Evolutionary conservation across 2,113 vertebrate species (phyloP), one percentile per base, ranked within the genome.

Genomic region (Trinectes maculatus): DNA sequence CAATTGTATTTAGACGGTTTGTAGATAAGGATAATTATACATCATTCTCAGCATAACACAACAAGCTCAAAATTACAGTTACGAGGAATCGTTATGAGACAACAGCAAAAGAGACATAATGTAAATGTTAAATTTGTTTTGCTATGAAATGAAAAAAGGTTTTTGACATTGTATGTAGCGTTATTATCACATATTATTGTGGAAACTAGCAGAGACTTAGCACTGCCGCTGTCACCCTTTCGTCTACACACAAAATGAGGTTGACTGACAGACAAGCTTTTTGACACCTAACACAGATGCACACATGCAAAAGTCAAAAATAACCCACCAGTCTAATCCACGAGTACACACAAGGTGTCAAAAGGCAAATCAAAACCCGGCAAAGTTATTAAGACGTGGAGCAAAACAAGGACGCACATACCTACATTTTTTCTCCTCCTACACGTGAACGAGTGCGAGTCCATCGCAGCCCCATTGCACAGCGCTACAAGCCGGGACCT

Each of bases 391-490:
- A 36, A 37, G 18, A 48, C 19, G 8, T 24, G 52, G 47, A 74
- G 63, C 72, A 69, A 80, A 63, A 68, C 21, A 40, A 85, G 64
- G 31, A 16, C 19, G 24, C 58, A 91, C 91, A 42, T 92, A 94
- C 92, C 93, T 88, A 89, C 80, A 83, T 90, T 87, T 84, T 88
- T 93, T 89, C 83, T 93, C 79, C 82, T 89, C 83, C 89, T 89
- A 53, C 82, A 91, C 22, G 87, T 90, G 36, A 93, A 92, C 0
- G 85, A 65, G 34, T 89, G 87, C 31, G 88, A 52, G 65, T 94
- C 93, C 93, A 93, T 93, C 73, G 55, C 71, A 40, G 71, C 74
- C 77, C 80, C 89, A 92, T 87, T 72, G 79, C 83, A 76, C 80
- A 81, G 46, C 69, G 54, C 72, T 74, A 60, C 15, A 51, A 79